Evolutionary conservation across 1,140 invertebrate genomes (phyloP).

Genomic region (Phthorimaea operculella): DNA sequence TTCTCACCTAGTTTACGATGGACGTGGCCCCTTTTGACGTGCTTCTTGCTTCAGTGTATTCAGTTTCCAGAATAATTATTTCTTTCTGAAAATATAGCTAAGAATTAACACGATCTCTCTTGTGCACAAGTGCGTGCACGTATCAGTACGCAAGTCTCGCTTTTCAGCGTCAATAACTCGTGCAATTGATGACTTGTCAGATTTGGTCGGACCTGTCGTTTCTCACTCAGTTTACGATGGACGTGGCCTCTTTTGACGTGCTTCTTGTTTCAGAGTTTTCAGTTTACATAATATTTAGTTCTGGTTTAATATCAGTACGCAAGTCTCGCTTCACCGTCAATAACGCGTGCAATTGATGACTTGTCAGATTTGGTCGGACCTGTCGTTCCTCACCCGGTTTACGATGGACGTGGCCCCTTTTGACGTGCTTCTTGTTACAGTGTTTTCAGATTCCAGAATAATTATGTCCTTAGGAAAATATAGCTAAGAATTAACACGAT

Average conservation of each 20-base stretch:
- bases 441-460: no score
- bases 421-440: no score
- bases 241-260: slow-evolving; percentile 22
- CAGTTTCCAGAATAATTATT: no score
- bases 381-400: slow-evolving; percentile 50
- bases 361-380: slow-evolving; percentile 49
- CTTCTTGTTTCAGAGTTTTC: no score
- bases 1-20: slow-evolving; percentile 49
- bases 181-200: slow-evolving; percentile 56
- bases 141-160: neutral
- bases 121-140: no score
- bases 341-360: slow-evolving; percentile 55
- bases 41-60: no score
- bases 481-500: no score
- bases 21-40: slow-evolving; percentile 23
- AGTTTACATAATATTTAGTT: no score
- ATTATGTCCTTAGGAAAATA: no score
- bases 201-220: slow-evolving; percentile 47
- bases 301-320: neutral
- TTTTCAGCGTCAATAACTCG: slow-evolving; percentile 54
- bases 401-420: slow-evolving; percentile 30
- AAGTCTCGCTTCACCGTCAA: slow-evolving; percentile 42
- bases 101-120: no score
- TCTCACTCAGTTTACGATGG: slow-evolving; percentile 48
- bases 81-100: no score